Evolutionary conservation across 2,797 vertebrate genomes (phyloP).

Genomic region (Sphenodon punctatus): DNA sequence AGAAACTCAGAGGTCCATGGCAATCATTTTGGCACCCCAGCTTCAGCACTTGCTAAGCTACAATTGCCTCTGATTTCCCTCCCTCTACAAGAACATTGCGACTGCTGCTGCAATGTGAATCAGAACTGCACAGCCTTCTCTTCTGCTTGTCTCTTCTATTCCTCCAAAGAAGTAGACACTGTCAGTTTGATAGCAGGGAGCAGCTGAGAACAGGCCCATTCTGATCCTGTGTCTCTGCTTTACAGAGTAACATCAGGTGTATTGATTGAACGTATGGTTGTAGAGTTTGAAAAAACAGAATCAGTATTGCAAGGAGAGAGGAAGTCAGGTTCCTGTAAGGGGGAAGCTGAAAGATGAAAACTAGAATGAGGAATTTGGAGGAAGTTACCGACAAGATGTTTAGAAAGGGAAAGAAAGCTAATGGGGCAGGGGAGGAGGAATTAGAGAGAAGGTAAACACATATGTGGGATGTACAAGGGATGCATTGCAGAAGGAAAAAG

Average conservation of each 20-base stretch:
- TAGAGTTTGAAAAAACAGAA: no score
- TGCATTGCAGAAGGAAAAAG: no score
- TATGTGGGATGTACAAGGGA: no score
- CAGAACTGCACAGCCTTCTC: not conserved
- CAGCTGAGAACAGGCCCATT: not conserved
- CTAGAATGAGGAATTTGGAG: not conserved
- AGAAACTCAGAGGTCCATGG: no score
- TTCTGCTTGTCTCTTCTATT: no score
- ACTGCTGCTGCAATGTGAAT: not conserved
- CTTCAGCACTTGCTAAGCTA: no score
- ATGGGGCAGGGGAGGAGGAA: no score
- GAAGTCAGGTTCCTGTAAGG: not conserved
- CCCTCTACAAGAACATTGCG: not conserved
- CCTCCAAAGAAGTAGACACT: no score
- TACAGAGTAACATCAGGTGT: not conserved
- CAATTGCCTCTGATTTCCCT: not conserved
- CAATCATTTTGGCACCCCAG: no score
- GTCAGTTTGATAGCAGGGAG: no score
- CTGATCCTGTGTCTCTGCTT: not conserved
- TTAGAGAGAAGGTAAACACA: no score
- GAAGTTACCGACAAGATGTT: not conserved
- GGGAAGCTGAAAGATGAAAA: not conserved
- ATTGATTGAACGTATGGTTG: not conserved
- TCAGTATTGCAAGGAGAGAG: not conserved
- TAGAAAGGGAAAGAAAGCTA: not conserved